Conservation (phyloP, 2,113 vertebrate genomes). For the Dunckerocampus dactyliophorus region DNA sequence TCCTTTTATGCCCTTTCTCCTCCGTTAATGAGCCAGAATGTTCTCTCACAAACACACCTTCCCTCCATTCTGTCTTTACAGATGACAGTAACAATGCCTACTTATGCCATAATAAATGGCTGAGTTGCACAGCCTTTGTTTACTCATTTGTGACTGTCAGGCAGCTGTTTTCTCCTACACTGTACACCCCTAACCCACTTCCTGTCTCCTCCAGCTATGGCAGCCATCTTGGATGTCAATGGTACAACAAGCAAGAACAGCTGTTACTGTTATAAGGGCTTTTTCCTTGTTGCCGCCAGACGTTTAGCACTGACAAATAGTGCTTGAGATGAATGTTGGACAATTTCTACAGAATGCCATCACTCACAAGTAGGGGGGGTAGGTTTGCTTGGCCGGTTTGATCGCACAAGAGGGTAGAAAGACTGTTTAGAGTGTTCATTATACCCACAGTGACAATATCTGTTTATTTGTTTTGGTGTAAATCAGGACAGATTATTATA, state of each 20-base stretch:
- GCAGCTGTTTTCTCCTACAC: constrained; percentile 53
- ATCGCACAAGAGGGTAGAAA: not conserved
- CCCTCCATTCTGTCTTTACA: constrained; percentile 13
- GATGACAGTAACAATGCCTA: constrained; percentile 54
- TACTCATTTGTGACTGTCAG: constrained; percentile 68
- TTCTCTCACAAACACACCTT: constrained; percentile 1
- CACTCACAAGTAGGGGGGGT: constrained; percentile 17
- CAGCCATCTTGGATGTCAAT: constrained; percentile 51
- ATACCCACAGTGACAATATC: not conserved
- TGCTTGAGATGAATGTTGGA: constrained; percentile 34
- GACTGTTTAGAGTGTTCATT: not conserved
- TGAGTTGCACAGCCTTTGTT: constrained; percentile 54
- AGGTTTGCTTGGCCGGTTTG: too few relatives aligned
- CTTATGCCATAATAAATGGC: constrained; percentile 62
- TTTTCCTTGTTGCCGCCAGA: constrained; percentile 8
- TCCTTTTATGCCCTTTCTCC: constrained; percentile 12
- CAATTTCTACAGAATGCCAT: constrained; percentile 20
- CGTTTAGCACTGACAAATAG: constrained; percentile 34
- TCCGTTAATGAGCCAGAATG: not conserved
- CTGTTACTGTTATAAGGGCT: constrained; percentile 29
- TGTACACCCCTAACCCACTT: constrained; percentile 23
- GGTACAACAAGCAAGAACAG: constrained; percentile 29
- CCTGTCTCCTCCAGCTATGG: constrained; percentile 28
- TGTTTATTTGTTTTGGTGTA: not conserved
- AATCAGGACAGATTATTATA: not conserved